Conservation (phyloP, 2,888 invertebrate genomes). For the Hypomecis punctinalis region DNA sequence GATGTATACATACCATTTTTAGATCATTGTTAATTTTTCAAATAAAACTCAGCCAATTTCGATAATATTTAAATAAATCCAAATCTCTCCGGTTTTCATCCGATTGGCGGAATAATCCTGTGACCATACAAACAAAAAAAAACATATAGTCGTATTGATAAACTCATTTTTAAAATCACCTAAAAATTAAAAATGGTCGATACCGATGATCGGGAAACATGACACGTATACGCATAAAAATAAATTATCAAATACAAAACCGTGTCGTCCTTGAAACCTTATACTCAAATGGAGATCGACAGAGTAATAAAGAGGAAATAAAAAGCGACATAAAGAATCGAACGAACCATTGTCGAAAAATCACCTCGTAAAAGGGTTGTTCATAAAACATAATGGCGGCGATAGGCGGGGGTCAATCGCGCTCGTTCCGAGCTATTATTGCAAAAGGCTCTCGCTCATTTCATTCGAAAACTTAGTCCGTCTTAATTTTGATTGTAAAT, state of each 20-base stretch:
- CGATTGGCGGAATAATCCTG: too few relatives aligned
- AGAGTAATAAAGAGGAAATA: conserved; percentile 29
- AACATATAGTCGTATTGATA: too few relatives aligned
- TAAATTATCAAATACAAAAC: neutral
- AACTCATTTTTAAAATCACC: too few relatives aligned
- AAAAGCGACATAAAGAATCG: conserved; percentile 45
- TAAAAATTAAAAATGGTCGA: too few relatives aligned
- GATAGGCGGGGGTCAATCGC: conserved; percentile 32
- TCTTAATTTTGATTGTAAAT: too few relatives aligned
- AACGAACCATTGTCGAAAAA: conserved; percentile 39
- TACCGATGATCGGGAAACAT: neutral
- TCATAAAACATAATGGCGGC: conserved; percentile 46
- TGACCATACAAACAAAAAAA: too few relatives aligned
- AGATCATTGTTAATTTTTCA: too few relatives aligned
- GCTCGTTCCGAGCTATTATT: conserved; percentile 19
- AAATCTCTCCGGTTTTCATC: too few relatives aligned
- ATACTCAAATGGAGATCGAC: conserved; percentile 15
- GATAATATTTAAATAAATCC: too few relatives aligned
- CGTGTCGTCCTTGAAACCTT: conserved; percentile 2
- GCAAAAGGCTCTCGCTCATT: conserved; percentile 6
- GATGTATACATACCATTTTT: too few relatives aligned
- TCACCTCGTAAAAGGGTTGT: conserved; percentile 44
- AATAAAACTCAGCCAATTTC: too few relatives aligned
- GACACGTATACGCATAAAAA: too few relatives aligned
- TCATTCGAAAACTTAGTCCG: neutral